Conservation (phyloP, 2,797 vertebrate species). For the Tachyglossus aculeatus region DNA sequence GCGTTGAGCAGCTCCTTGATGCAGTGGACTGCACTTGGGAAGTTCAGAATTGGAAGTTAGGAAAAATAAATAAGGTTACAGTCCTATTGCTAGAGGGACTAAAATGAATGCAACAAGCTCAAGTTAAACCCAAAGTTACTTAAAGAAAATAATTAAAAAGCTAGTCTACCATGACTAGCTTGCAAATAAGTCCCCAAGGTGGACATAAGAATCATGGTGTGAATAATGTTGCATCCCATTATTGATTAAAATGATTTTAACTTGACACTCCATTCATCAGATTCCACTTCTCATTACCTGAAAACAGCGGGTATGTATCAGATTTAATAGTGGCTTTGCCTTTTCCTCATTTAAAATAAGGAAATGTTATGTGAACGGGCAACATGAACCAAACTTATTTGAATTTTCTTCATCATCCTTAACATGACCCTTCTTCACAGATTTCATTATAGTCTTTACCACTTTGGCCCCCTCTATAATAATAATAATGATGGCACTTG, state of each 20-base stretch:
- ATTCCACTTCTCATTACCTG: slow-evolving; percentile 58
- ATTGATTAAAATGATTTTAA: slow-evolving; percentile 66
- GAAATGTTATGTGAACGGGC: slow-evolving; percentile 45
- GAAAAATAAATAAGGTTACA: neutral
- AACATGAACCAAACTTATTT: slow-evolving; percentile 17
- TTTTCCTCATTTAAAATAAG: slow-evolving; percentile 44
- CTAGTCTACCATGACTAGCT: neutral
- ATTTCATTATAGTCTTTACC: neutral
- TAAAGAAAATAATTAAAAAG: slow-evolving; percentile 22
- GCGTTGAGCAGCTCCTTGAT: no score
- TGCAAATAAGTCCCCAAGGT: slow-evolving; percentile 1
- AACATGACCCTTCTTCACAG: neutral
- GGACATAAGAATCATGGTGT: slow-evolving; percentile 37
- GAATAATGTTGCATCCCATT: slow-evolving; percentile 60
- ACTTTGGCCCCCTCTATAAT: no score
- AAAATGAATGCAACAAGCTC: slow-evolving; percentile 5
- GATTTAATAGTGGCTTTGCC: slow-evolving; percentile 48
- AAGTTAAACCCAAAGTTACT: neutral
- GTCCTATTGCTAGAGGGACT: neutral
- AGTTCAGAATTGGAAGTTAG: no score
- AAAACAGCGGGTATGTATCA: slow-evolving; percentile 54
- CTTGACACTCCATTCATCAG: slow-evolving; percentile 63
- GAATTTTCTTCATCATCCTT: neutral
- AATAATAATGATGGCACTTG: no score
- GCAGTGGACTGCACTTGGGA: no score